Evolutionary conservation across 2,888 invertebrate genomes (phyloP).

Genomic region (Tenthredo amoena): DNA sequence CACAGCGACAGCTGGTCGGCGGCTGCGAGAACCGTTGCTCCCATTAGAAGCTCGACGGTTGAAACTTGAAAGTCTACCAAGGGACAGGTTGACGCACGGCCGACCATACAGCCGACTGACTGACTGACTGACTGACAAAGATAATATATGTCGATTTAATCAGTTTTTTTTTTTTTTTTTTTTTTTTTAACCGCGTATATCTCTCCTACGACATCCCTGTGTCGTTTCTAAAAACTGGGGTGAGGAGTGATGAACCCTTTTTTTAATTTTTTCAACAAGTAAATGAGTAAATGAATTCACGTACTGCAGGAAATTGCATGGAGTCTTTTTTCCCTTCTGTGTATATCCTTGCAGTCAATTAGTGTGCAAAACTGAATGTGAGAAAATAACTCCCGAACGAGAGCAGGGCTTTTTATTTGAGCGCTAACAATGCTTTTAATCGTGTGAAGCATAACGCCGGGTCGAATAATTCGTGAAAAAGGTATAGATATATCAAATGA

Average conservation of each 20-base stretch:
- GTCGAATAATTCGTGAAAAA: background rate
- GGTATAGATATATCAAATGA: background rate
- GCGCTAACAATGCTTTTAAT: background rate
- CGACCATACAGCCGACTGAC: conserved; percentile 23
- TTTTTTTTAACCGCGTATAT: background rate
- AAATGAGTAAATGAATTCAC: background rate
- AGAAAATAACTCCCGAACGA: background rate
- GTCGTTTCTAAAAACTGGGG: background rate
- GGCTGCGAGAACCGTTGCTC: conserved; percentile 77
- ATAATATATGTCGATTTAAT: conserved; percentile 47
- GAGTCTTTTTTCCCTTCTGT: background rate
- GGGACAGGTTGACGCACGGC: conserved; percentile 52
- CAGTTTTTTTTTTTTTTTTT: conserved; percentile 17
- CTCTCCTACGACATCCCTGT: background rate
- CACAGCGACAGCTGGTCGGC: conserved; percentile 76
- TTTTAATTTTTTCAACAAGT: background rate
- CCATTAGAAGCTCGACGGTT: conserved; percentile 68
- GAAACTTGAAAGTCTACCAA: conserved; percentile 52
- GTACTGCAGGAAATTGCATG: background rate
- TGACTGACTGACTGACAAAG: conserved; percentile 35
- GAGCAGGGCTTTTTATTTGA: background rate
- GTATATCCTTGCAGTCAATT: background rate
- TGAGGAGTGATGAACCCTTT: background rate
- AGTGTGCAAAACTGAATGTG: background rate
- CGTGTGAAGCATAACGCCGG: background rate